Percentiles rank a stretch among this genome's conserved stretches.
phyloP scores from a whole-genome alignment of 2,888 invertebrate species.

The Mycalesis mineus region DNA sequence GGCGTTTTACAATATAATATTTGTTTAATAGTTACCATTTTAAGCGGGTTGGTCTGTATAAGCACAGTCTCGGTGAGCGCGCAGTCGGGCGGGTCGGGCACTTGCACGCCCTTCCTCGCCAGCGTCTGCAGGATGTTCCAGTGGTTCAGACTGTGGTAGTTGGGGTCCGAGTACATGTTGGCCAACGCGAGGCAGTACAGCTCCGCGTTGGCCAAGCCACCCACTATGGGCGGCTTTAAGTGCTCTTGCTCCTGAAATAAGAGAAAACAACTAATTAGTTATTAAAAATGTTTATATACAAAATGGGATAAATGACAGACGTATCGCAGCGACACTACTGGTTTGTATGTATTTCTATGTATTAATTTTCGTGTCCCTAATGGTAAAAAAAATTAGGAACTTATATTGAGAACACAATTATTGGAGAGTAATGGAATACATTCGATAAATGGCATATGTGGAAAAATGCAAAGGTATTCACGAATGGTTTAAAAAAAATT shows the following conservation, averaged over 20 bases:
- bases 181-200: slow-evolving; percentile 95
- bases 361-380: too few relatives aligned
- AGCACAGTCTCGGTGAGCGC: slow-evolving; percentile 96
- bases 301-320: too few relatives aligned
- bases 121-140: slow-evolving; percentile 96
- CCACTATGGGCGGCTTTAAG: slow-evolving; percentile 94
- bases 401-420: too few relatives aligned
- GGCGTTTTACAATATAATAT: too few relatives aligned
- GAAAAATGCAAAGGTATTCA: too few relatives aligned
- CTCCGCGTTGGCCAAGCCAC: slow-evolving; percentile 94
- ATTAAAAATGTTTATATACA: not conserved
- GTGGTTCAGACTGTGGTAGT: slow-evolving; percentile 96
- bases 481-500: too few relatives aligned
- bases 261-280: slow-evolving; percentile 16
- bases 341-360: too few relatives aligned
- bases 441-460: too few relatives aligned
- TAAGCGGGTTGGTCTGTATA: slow-evolving; percentile 95
- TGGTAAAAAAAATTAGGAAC: too few relatives aligned
- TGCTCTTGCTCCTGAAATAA: slow-evolving; percentile 90
- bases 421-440: too few relatives aligned
- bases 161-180: slow-evolving; percentile 97
- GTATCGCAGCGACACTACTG: too few relatives aligned
- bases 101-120: slow-evolving; percentile 92
- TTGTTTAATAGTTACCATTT: slow-evolving; percentile 81
- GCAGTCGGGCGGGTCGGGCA: slow-evolving; percentile 88